A percentile compares a stretch with the other conserved stretches of the same genome.
These are phyloP conservation scores for Syngnathus rostellatus DNA, from an alignment of 2,797 vertebrate genomes.

Conservation along the genomic window DNA sequence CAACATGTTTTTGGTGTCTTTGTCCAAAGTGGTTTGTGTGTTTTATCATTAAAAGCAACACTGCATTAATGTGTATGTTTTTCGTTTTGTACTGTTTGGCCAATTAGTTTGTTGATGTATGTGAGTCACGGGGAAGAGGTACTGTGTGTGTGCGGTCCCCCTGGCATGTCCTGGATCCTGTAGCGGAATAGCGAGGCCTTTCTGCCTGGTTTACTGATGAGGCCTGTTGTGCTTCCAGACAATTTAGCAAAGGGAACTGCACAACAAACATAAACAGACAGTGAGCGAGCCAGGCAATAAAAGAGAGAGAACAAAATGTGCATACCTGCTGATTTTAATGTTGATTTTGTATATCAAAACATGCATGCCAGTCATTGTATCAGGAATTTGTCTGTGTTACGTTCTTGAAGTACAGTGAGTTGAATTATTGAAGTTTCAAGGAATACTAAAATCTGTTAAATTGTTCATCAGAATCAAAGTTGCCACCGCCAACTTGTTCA, in stretches of 20 bases:
- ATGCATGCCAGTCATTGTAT: constrained; percentile 5
- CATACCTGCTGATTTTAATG: constrained; percentile 12
- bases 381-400: background rate
- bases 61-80: constrained; percentile 18
- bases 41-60: background rate
- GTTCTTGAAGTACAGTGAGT: background rate
- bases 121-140: constrained; percentile 6
- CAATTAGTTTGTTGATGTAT: constrained; percentile 7
- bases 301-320: constrained; percentile 27
- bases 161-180: constrained; percentile 68
- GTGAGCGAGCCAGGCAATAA: constrained; percentile 49
- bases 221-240: constrained; percentile 76
- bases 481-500: background rate
- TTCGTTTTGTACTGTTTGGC: constrained; percentile 27
- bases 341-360: constrained; percentile 12
- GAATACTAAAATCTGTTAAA: background rate
- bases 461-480: background rate
- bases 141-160: constrained; percentile 29
- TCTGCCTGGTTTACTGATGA: constrained; percentile 85
- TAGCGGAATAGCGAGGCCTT: constrained; percentile 61
- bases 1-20: constrained; percentile 17
- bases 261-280: constrained; percentile 73
- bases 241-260: constrained; percentile 78
- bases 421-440: background rate
- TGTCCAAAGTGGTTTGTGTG: constrained; percentile 2